Evolutionary conservation across 2,888 invertebrate genomes (phyloP).

Genomic region (Lottia scabra): DNA sequence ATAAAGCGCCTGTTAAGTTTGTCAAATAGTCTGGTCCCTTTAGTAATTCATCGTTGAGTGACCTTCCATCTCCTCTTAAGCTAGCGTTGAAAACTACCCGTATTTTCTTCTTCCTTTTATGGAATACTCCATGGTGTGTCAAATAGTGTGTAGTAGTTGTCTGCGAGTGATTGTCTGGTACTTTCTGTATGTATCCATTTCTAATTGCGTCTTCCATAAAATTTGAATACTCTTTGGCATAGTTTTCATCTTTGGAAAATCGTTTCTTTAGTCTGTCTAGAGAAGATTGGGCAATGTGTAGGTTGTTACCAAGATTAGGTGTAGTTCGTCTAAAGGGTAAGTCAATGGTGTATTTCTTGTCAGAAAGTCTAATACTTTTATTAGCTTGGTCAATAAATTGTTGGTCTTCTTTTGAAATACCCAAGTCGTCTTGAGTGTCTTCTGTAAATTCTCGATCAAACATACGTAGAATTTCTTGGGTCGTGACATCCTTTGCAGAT

Average conservation of each 20-base stretch:
- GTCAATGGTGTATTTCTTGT: neutral
- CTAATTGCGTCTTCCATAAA: neutral
- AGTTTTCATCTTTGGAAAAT: neutral
- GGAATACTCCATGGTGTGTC: neutral
- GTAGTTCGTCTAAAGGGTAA: neutral
- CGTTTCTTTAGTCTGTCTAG: neutral
- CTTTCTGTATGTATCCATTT: neutral
- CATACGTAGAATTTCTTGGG: neutral
- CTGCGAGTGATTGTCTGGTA: neutral
- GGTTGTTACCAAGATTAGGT: neutral
- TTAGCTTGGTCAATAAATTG: neutral
- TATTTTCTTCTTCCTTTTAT: neutral
- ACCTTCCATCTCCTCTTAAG: neutral
- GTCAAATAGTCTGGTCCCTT: neutral
- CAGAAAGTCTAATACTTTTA: neutral
- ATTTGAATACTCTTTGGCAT: neutral
- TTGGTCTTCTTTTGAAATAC: neutral
- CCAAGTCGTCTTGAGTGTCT: neutral
- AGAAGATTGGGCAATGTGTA: neutral
- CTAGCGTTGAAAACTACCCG: neutral
- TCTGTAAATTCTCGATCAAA: neutral
- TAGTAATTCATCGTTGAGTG: neutral
- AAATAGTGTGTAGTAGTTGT: neutral
- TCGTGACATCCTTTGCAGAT: neutral
- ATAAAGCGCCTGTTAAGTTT: neutral